Evolutionary conservation across 2,113 vertebrate genomes (phyloP), one percentile per base, ranked within the genome.

Genomic region (Sinocyclocheilus anophthalmus): DNA sequence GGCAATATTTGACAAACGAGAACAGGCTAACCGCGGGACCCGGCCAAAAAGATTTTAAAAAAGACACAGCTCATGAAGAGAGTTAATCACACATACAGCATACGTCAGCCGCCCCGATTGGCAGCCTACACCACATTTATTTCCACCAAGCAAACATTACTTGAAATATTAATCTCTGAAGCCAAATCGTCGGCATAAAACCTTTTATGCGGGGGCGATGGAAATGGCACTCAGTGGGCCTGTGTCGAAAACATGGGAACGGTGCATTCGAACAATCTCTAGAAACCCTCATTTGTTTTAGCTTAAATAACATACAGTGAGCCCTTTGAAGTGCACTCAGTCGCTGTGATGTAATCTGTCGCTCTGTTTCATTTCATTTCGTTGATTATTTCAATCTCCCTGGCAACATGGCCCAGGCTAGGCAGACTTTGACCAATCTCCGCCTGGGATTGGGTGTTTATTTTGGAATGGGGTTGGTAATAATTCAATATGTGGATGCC

Each of bases 101-200:
- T n/a, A 70, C 42, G 61, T 85, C 65, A 69, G 50, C 67, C 2
- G 37, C 16, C 14, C 78, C 20, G 69, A 65, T 30, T 80, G 48
- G 65, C 63, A 50, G 14, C 26, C 48, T 45, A 73, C 79, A 82
- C 69, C 14, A 11, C 67, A 75, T 76, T 59, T 4, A 72, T 81
- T 86, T 86, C 55, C 33, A 16, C 79, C 61, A 42, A 37, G 57
- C 14, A 81, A 50, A 48, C 76, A 65, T 78, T 55, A 88, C 26
- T 42, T 76, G 76, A 86, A 78, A 84, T 76, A 88, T 88, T 86
- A 80, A 86, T 76, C 81, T 82, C 80, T 22, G 72, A 86, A 76
- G 78, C 39, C 79, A 76, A 82, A 82, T 65, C 30, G 26, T 50
- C 24, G 13, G 7, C 24, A 48, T 73, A 16, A 81, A 81, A 30